A percentile compares a stretch with the other conserved stretches of the same genome.
These are phyloP conservation scores for Urocyon cinereoargenteus DNA, from an alignment of 2,797 vertebrate genomes.

Conservation along the genomic window DNA sequence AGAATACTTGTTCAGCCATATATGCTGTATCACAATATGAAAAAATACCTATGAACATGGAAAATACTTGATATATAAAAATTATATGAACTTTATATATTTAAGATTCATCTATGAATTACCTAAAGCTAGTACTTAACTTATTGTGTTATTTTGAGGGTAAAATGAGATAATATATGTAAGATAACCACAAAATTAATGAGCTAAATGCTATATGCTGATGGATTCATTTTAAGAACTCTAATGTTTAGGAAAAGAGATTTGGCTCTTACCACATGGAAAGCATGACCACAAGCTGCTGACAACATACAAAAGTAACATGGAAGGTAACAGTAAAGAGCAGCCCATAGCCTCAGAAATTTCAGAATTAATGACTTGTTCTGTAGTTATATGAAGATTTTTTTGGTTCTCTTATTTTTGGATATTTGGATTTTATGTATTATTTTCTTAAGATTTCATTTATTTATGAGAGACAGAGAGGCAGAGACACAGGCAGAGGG, in stretches of 20 bases:
- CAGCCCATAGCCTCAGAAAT: background rate
- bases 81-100: background rate
- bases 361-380: background rate
- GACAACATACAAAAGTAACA: background rate
- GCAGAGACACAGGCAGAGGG: too few species aligned
- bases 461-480: too few species aligned
- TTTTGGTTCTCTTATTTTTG: background rate
- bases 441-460: too few species aligned
- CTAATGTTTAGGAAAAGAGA: background rate
- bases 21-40: background rate
- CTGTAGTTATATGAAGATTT: background rate
- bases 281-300: background rate
- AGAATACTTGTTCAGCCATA: background rate
- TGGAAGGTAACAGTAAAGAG: background rate
- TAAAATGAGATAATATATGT: background rate
- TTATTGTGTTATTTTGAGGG: background rate
- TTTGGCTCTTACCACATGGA: background rate
- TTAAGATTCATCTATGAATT: background rate
- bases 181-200: background rate
- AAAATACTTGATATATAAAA: background rate
- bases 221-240: background rate
- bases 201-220: background rate
- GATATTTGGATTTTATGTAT: background rate
- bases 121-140: background rate
- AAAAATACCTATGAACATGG: background rate